These are phyloP conservation scores for Meteorus colon DNA, from an alignment of 2,888 invertebrate species.

Conservation along the genomic window DNA sequence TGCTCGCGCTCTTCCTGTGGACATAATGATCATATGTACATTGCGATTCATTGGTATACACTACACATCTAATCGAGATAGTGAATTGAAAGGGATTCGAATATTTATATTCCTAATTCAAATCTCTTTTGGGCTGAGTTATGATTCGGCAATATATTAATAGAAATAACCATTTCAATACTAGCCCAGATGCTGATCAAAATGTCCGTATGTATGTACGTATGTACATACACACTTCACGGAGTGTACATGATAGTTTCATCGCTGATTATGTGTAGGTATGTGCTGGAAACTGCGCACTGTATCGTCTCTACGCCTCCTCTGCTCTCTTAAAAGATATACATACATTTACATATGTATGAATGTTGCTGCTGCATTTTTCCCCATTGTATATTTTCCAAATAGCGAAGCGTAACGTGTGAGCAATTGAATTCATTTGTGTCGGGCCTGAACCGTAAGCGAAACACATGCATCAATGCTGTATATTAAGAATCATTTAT, in stretches of 20 bases:
- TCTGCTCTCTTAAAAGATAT: not conserved
- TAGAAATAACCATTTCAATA: not conserved
- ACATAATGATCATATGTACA: conserved; percentile 21
- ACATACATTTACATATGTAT: not conserved
- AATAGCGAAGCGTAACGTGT: conserved; percentile 9
- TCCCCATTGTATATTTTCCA: not conserved
- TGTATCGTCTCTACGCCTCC: not conserved
- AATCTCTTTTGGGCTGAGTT: not conserved
- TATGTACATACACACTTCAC: not conserved
- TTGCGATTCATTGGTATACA: conserved; percentile 9
- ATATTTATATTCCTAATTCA: too few species aligned
- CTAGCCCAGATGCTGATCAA: not conserved
- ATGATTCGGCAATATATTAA: not conserved
- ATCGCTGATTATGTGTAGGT: not conserved
- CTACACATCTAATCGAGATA: conserved; percentile 18
- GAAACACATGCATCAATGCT: not conserved
- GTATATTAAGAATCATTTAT: conserved; percentile 3
- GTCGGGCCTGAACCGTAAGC: not conserved
- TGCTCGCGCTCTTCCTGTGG: conserved; percentile 12
- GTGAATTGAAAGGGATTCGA: not conserved
- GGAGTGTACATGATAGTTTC: conserved; percentile 5
- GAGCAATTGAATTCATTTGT: conserved; percentile 20
- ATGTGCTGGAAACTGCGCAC: not conserved
- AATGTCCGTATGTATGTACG: not conserved
- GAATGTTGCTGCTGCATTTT: not conserved